Base-by-base conservation (phyloP, 2,888 invertebrate species). In the Scaptomyza reducta region DNA sequence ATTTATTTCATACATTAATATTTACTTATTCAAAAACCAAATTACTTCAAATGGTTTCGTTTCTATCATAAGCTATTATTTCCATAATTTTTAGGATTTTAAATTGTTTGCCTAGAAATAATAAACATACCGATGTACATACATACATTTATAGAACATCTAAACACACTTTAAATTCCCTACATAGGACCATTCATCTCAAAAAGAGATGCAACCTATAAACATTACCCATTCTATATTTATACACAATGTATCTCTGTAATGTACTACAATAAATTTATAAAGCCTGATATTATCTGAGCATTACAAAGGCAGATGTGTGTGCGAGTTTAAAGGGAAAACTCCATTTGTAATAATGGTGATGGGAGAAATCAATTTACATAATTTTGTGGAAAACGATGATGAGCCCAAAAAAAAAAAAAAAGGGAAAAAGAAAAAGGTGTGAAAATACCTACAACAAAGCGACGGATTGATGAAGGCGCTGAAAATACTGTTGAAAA, bases 361-460 rank as follows among this genome's bases (percentile, higher is more conserved):
- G 61, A 9, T 40, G 59, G 55, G 16, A 57, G 72, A 72, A 77
- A 74, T 74, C 75, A 75, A 75, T 83, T 78, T 69, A 53, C 49
- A 62, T 60, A 69, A 61, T 66, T 61, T 68, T 59, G 47, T 62
- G 54, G 63, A 77, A 70, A 77, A 79, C 79, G 74, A 82, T 74
- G 61, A 61, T 47, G 65, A 33, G 22, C 10, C 42, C 61, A 50
- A 41, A 27, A 27, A 27, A 31, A 10, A 31, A 31, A 31, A 31
- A 31, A 31, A 31, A 9, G 2, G 9, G 5, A n/a, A 35, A 35
- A n/a, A 33, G 14, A 14, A 14, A 55, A 70, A 84, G 87, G 84
- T 84, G 87, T 84, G 84, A 84, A 84, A 84, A 84, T 83, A 84
- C 87, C 84, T 77, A 86, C 84, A 83, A 70, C 62, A 72, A 65